Evolutionary conservation across 2,113 vertebrate species (phyloP), one percentile per base, ranked within the genome.

Genomic region (Gallinago undulata): DNA sequence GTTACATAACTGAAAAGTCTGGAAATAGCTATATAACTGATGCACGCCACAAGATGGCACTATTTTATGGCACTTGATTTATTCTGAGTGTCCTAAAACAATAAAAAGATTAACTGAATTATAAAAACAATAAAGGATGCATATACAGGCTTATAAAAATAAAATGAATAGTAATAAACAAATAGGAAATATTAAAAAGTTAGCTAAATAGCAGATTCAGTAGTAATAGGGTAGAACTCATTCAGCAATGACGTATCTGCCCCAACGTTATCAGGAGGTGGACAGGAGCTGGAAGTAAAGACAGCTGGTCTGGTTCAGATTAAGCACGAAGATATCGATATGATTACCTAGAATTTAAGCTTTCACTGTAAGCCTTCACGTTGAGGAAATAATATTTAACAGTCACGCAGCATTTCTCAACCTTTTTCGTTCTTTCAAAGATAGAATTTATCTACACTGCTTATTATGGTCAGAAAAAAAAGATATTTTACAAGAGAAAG

Each of bases 31-130:
- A 23, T 25, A 16, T 12, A 85, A 66, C n/a, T 48, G 24, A 30
- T 14, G 25, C 31, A 9, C 22, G 64, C 97, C 97, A 97, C 95
- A 76, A 97, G 97, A 90, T 97, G 97, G 97, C 97, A 96, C 83
- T 94, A 67, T 81, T 95, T 93, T 80, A 89, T 70, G 53, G 7
- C 24, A 84, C 64, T 17, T 1, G 13, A 28, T 64, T n/a, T 18
- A 39, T 50, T 57, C 19, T 33, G 9, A 6, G 12, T 6, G 7
- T 56, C 47, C 50, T 63, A 30, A 80, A 82, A 21, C 6, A 60
- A 24, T n/a, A 69, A 87, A 50, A 7, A 41, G 9, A 11, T 60
- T 57, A 69, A 56, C 2, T 75, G 14, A 13, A 66, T 48, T 5
- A 13, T 16, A 77, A 90, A 87, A 93, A 10, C 7, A 19, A 2